A percentile compares a stretch with the other conserved stretches of the same genome.
phyloP scores from a whole-genome alignment of 2,888 invertebrate species.

The Aricia artaxerxes region DNA sequence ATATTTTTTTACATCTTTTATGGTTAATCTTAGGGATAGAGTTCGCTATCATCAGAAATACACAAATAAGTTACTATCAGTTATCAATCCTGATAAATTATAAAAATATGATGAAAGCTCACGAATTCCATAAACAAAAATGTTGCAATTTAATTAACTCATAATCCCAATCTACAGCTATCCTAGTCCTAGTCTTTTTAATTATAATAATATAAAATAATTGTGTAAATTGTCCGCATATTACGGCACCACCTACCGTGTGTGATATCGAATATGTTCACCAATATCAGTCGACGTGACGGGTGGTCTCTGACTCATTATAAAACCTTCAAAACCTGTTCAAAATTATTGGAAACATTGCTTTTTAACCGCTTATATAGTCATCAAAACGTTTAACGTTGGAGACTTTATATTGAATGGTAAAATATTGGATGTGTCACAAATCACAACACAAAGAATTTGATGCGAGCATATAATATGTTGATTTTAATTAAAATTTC shows the following conservation, averaged over 20 bases:
- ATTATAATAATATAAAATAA: background rate
- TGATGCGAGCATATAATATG: background rate
- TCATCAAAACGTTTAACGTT: conserved; percentile 19
- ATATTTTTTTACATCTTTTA: no score
- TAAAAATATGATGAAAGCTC: background rate
- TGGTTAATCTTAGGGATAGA: no score
- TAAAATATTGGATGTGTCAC: conserved; percentile 1
- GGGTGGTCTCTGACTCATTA: conserved; percentile 22
- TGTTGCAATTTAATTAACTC: conserved; percentile 1
- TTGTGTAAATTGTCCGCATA: background rate
- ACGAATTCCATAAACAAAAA: background rate
- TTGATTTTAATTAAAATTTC: background rate
- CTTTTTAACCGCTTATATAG: conserved; percentile 16
- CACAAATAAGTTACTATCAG: background rate
- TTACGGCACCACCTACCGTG: conserved; percentile 14
- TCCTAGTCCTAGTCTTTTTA: background rate
- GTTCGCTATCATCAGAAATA: background rate
- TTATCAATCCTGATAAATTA: background rate
- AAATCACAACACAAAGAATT: conserved; percentile 16
- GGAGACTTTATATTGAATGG: conserved; percentile 1
- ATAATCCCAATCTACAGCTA: background rate
- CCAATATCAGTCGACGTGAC: conserved; percentile 14
- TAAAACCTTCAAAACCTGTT: conserved; percentile 22
- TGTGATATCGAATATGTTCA: conserved; percentile 1
- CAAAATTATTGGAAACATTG: conserved; percentile 12